Evolutionary conservation across 2,888 invertebrate genomes (phyloP), one percentile per base, ranked within the genome.

Genomic region (Chaitophorus viminalis): DNA sequence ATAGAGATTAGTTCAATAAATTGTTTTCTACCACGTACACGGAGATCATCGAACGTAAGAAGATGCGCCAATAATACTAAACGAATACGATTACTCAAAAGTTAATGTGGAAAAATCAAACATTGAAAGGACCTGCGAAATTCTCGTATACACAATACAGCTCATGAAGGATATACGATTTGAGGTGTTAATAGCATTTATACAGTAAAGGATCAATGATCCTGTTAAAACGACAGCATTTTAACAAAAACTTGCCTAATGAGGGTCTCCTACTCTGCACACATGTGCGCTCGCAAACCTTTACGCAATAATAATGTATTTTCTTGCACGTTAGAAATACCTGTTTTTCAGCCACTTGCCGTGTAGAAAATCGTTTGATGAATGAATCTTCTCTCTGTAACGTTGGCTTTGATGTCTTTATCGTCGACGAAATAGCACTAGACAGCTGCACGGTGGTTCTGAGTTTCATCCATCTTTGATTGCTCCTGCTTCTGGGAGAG

Each of bases 401-500:
- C 77, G 96, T 96, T 89, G 96, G 96, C 92, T 97, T 97, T 21
- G 90, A 83, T 93, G 96, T 96, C 92, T 96, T 96, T 89, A 94
- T 94, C 86, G 93, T 93, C 82, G 93, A 92, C 82, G 91, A 91
- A 91, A 95, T 95, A 85, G 97, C 97, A 89, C 96, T 96, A 90
- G 97, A 96, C 91, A 97, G 93, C 92, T 97, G 97, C 90, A 97
- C 97, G 81, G 98, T 98, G 87, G 97, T 97, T 90, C 98, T 94
- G 90, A 99, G 93, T 92, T 98, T 98, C 95, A 97, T 96, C 97
- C 99, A 99, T 93, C 98, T 94, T 92, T 98, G 96, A 92, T 97
- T 98, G 91, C 97, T 96, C 92, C 96, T 96, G 91, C 96, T 96
- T 94, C 97, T 97, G 94, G 89, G 33, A 9, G 29, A 6, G 46